Percentiles rank a stretch among this genome's conserved stretches.
These are phyloP conservation scores for Hermaeophaga mercurialis DNA, from an alignment of 2,888 invertebrate species.

Conservation along the genomic window DNA sequence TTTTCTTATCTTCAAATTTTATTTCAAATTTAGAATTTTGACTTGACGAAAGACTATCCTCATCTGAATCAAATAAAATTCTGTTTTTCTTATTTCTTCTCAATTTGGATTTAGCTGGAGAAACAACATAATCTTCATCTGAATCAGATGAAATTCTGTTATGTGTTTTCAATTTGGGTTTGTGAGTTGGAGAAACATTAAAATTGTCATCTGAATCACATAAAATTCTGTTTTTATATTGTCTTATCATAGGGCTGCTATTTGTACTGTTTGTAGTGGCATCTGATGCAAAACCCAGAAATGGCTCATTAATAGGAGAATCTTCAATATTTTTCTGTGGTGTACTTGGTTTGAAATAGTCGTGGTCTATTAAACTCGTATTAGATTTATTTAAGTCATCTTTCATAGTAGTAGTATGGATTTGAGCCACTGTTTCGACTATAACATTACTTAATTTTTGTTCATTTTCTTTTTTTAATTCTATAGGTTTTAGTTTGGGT, in stretches of 20 bases:
- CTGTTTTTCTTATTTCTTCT: no score
- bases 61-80: no score
- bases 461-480: no score
- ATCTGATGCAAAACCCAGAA: neutral
- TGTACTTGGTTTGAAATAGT: neutral
- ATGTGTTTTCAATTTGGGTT: slow-evolving; percentile 9
- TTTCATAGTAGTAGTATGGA: neutral
- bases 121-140: no score
- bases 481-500: no score
- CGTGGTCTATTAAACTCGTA: neutral
- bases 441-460: no score
- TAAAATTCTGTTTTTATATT: slow-evolving; percentile 3
- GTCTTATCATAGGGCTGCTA: neutral
- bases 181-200: neutral
- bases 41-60: no score
- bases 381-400: neutral
- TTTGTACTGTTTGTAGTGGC: neutral
- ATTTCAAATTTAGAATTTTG: no score
- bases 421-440: neutral
- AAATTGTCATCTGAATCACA: slow-evolving; percentile 20
- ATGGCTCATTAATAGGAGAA: no score
- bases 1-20: slow-evolving; percentile 10
- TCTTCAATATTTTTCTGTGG: no score
- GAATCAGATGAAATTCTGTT: no score
- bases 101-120: no score